phyloP scores from a whole-genome alignment of 2,797 vertebrate genomes.

The Propithecus perrieri region DNA sequence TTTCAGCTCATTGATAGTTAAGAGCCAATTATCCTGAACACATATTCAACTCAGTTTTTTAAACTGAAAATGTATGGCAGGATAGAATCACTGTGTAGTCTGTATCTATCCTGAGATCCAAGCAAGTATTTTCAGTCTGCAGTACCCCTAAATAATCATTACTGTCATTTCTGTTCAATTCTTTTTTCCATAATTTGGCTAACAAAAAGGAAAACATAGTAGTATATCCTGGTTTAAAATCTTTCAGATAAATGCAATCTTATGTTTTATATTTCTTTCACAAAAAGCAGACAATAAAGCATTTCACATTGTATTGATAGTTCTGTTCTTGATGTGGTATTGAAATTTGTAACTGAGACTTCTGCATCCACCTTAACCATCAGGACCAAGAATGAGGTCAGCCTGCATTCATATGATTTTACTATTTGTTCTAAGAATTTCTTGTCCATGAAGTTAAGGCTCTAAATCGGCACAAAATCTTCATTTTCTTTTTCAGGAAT shows the following conservation, averaged over 20 bases:
- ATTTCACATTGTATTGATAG: not conserved
- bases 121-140: not conserved
- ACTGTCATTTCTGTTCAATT: not conserved
- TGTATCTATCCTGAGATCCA: not conserved
- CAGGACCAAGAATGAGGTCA: not conserved
- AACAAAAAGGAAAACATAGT: not conserved
- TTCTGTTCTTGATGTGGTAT: not conserved
- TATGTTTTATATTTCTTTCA: not conserved
- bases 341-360: not conserved
- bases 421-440: not conserved
- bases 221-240: not conserved
- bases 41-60: not conserved
- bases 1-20: conserved; percentile 47
- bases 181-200: not conserved
- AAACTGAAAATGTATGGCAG: not conserved
- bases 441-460: not conserved
- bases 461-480: not conserved
- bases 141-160: not conserved
- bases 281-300: not conserved
- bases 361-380: not conserved
- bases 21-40: conserved; percentile 47
- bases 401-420: not conserved
- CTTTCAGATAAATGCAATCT: not conserved
- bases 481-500: not conserved
- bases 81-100: not conserved